Conservation (phyloP, 2,797 vertebrate genomes). For the Cirrhinus mrigala region DNA sequence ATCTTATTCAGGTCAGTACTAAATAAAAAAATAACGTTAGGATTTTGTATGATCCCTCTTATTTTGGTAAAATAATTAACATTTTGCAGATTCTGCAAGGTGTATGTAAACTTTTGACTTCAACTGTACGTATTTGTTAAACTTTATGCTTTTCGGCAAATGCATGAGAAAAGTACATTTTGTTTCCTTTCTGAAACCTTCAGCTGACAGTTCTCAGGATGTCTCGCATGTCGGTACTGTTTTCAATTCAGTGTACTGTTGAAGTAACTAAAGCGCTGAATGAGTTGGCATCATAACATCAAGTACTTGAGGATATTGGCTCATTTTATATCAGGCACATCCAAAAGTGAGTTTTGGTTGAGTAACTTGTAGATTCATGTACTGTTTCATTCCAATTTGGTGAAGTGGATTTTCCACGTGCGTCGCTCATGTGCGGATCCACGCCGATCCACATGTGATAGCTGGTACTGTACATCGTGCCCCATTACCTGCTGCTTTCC, state of each 20-base stretch:
- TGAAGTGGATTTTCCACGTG: slow-evolving; percentile 11
- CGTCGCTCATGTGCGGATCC: slow-evolving; percentile 25
- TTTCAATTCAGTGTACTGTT: background rate
- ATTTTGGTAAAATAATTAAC: too few relatives aligned
- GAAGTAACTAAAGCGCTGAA: background rate
- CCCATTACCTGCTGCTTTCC: slow-evolving; percentile 32
- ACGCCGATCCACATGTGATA: slow-evolving; percentile 45
- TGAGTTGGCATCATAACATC: background rate
- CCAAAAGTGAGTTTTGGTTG: background rate
- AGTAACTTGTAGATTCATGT: background rate
- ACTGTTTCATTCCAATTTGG: background rate
- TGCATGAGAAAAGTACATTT: background rate
- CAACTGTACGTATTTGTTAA: background rate
- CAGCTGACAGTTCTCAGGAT: background rate
- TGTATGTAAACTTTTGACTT: too few relatives aligned
- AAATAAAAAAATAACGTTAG: too few relatives aligned
- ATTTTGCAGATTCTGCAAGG: too few relatives aligned
- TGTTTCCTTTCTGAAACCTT: background rate
- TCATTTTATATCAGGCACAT: background rate
- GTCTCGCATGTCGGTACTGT: background rate
- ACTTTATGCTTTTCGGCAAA: background rate
- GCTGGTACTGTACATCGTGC: slow-evolving; percentile 17
- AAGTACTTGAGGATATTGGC: background rate
- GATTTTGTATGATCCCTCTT: too few relatives aligned
- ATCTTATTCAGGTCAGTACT: too few relatives aligned